Conservation (phyloP, 2,888 invertebrate species). For the Drosophila picticornis region DNA sequence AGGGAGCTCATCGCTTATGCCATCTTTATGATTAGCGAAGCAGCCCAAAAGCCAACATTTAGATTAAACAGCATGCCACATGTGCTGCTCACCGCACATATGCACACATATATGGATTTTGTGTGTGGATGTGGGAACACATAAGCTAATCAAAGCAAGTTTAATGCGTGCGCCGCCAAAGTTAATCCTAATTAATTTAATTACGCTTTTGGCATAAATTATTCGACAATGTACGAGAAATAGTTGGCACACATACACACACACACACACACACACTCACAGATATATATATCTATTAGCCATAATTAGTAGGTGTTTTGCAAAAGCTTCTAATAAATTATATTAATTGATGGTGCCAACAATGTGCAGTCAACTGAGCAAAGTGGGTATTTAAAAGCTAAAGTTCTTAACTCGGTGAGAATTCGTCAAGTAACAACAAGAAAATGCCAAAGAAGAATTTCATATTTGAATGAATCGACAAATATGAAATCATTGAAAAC, state of each 20-base stretch:
- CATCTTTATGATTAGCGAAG: constrained; percentile 74
- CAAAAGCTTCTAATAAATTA: constrained; percentile 66
- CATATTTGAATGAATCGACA: constrained; percentile 57
- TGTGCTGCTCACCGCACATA: constrained; percentile 42
- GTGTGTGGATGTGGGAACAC: constrained; percentile 43
- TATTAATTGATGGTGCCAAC: constrained; percentile 67
- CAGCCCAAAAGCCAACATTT: constrained; percentile 68
- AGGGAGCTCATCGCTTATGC: constrained; percentile 72
- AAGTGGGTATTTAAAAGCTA: constrained; percentile 24
- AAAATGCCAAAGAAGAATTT: constrained; percentile 6
- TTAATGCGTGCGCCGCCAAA: constrained; percentile 80
- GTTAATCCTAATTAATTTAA: constrained; percentile 81
- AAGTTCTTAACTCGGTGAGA: background rate
- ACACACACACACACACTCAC: constrained; percentile 9
- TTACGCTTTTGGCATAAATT: constrained; percentile 79
- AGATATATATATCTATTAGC: constrained; percentile 55
- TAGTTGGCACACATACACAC: constrained; percentile 38
- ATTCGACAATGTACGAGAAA: constrained; percentile 63
- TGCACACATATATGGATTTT: constrained; percentile 54
- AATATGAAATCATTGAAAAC: constrained; percentile 74
- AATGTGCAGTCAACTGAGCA: constrained; percentile 27
- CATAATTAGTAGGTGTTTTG: constrained; percentile 64
- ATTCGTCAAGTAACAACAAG: constrained; percentile 3
- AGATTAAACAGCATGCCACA: constrained; percentile 72
- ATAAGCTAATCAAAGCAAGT: constrained; percentile 81